Percentiles rank a stretch among this genome's conserved stretches.
These are phyloP conservation scores for Pollenia labialis DNA, from an alignment of 2,888 invertebrate species.

Conservation along the genomic window DNA sequence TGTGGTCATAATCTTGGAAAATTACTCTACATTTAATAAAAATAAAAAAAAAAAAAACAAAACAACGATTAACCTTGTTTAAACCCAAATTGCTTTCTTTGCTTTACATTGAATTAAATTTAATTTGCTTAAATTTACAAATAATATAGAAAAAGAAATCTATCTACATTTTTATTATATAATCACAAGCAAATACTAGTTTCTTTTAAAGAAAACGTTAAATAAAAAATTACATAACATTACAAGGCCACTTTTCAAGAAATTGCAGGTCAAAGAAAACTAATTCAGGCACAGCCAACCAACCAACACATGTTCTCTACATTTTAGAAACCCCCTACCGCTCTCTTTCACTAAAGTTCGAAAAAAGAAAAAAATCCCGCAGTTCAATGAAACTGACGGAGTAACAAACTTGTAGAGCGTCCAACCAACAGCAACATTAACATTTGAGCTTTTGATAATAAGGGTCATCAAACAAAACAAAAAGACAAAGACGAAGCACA, in stretches of 20 bases:
- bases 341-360: background rate
- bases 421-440: constrained; percentile 60
- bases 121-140: constrained; percentile 56
- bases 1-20: constrained; percentile 10
- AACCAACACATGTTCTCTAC: constrained; percentile 35
- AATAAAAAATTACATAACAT: constrained; percentile 66
- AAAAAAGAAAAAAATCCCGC: background rate
- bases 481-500: constrained; percentile 6
- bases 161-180: constrained; percentile 44
- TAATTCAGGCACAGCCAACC: constrained; percentile 16
- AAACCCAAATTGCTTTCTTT: constrained; percentile 37
- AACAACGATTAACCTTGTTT: constrained; percentile 36
- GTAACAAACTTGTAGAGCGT: constrained; percentile 5
- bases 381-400: constrained; percentile 7
- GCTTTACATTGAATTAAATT: constrained; percentile 50
- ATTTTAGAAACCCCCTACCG: background rate
- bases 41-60: constrained; percentile 13
- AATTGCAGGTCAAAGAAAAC: constrained; percentile 66
- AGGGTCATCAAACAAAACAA: constrained; percentile 54
- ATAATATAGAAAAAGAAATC: constrained; percentile 39
- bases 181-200: constrained; percentile 62
- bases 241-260: constrained; percentile 67
- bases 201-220: background rate
- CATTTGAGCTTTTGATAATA: constrained; percentile 72
- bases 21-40: constrained; percentile 53